phyloP scores from a whole-genome alignment of 2,797 vertebrate species.

The Hippopotamyrus pictus region DNA sequence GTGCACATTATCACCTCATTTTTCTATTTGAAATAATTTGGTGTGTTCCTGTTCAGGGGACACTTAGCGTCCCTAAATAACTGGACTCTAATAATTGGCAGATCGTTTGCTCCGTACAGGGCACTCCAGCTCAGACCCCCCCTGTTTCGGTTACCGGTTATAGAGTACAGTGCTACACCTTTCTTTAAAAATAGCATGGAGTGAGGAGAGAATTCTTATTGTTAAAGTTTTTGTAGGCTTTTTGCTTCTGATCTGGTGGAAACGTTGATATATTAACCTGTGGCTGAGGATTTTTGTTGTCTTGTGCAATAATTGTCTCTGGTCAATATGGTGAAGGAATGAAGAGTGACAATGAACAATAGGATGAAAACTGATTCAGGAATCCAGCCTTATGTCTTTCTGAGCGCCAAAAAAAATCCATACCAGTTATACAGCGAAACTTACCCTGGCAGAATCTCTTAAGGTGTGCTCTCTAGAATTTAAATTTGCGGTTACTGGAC shows the following conservation, averaged over 20 bases:
- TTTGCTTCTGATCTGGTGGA: neutral
- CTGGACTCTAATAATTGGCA: neutral
- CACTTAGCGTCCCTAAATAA: neutral
- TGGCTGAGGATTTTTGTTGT: neutral
- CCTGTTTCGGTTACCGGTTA: neutral
- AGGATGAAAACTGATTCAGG: neutral
- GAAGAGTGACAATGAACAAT: neutral
- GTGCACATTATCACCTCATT: neutral
- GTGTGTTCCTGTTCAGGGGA: neutral
- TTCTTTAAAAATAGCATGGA: neutral
- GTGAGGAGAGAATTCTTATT: neutral
- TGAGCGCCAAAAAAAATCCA: neutral
- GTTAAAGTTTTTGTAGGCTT: neutral
- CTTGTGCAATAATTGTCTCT: constrained; percentile 16
- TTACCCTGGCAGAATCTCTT: neutral
- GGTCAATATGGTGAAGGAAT: neutral
- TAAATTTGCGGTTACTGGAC: too few relatives aligned
- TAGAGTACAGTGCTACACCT: neutral
- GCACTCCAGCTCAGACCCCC: neutral
- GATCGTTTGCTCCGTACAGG: neutral
- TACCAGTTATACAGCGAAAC: neutral
- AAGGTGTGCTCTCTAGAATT: neutral
- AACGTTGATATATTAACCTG: neutral
- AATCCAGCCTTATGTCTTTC: neutral
- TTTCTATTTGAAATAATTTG: neutral